A percentile compares a stretch with the other conserved stretches of the same genome.
phyloP scores from a whole-genome alignment of 2,797 vertebrate genomes.

The Hyperoplus lanceolatus region DNA sequence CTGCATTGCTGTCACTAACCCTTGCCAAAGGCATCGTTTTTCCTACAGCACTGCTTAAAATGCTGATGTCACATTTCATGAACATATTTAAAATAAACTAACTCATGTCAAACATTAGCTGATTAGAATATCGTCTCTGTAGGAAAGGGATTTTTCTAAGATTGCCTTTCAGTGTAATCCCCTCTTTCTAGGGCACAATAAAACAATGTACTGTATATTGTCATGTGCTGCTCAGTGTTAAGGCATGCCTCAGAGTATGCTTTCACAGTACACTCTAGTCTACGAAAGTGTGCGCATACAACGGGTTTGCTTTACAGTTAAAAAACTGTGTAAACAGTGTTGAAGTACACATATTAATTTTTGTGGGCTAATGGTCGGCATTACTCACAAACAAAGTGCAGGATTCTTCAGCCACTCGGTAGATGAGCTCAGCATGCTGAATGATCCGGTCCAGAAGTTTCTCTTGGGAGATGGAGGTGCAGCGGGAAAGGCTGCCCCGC shows the following conservation, averaged over 20 bases:
- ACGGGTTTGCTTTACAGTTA: background rate
- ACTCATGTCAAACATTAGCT: background rate
- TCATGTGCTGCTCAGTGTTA: constrained; percentile 12
- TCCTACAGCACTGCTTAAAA: constrained; percentile 11
- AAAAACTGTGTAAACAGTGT: background rate
- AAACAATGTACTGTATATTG: constrained; percentile 9
- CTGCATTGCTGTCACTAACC: background rate
- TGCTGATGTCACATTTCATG: constrained; percentile 44
- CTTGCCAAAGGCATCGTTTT: constrained; percentile 8
- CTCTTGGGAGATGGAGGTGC: constrained; percentile 84
- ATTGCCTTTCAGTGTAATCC: constrained; percentile 15
- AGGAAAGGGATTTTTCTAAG: constrained; percentile 11
- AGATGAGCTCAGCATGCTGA: constrained; percentile 86
- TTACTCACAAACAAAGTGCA: constrained; percentile 84
- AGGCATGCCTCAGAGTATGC: background rate
- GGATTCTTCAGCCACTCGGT: constrained; percentile 83
- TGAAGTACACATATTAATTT: constrained; percentile 16
- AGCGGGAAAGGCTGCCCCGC: constrained; percentile 62
- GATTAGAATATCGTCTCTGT: background rate
- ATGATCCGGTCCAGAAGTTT: constrained; percentile 86
- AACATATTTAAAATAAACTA: background rate
- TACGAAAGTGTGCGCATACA: background rate
- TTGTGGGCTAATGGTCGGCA: background rate
- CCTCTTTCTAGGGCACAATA: background rate
- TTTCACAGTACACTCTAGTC: background rate